Base-by-base conservation (phyloP, 1,140 invertebrate species). In the Leptestheria dahalacensis region DNA sequence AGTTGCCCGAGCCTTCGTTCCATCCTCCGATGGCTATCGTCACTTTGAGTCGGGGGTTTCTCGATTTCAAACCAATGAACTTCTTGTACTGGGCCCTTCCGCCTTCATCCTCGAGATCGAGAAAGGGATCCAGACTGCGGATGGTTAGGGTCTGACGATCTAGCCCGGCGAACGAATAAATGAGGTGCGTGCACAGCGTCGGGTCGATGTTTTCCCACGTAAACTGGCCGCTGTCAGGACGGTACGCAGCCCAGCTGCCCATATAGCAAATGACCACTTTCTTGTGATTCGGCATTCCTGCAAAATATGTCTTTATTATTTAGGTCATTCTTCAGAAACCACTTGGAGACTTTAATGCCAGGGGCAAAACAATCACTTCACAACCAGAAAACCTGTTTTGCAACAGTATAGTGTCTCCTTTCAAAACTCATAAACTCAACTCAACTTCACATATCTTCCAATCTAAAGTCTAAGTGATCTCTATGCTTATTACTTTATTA, bases 131-230 rank as follows among this genome's bases (percentile, higher is more conserved):
- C 1, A 80, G 68, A 51, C 73, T 75, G 55, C 76, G 80, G 41
- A 91, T 86, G n/a, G 73, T 76, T 63, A 77, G 77, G 0, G 78
- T 75, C 1, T 69, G 72, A 1, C 75, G 73, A 64, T 89, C 79
- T 11, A 91, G 69, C 0, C 88, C 87, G 12, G 86, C 88, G 69
- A 93, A 94, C 3, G 87, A 81, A 66, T 94, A 93, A 20, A 93
- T 82, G 10, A 92, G 70, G 67, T 95, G 89, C 0, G 89, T 91
- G 68, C 91, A 95, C 12, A 91, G 73, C 6, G 75, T 77, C 0
- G 88, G 82, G 58, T 86, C 82, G 28, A 94, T 74, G 68, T 88
- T 73, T 21, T 83, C 78, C 18, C 84, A 69, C 0, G 74, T 69
- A 68, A 84, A 88, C 49, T 76, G 73, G 1, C 86, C 84, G 29